Evolutionary conservation across 2,888 invertebrate species (phyloP), one percentile per base, ranked within the genome.

Genomic region (Oxycera nigricornis): DNA sequence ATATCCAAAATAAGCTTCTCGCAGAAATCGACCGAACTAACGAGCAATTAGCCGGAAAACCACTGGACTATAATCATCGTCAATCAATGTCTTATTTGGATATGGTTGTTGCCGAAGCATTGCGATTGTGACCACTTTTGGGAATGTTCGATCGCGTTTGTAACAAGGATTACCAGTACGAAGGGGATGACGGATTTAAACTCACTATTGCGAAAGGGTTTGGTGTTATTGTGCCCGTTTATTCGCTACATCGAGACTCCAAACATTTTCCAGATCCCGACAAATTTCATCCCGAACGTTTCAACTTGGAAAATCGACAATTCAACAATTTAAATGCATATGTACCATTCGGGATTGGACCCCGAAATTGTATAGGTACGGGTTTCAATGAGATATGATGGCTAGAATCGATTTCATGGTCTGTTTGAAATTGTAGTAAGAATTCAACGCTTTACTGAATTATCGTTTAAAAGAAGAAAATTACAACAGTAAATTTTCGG

Each of bases 41-140:
- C 1, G 77, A 74, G 0, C 84, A 83, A 41, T 24, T 77, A 0
- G 82, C 82, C 24, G 81, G 83, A 0, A 86, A 84, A 2, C 84
- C 83, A 20, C 81, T 89, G 0, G 86, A 84, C 61, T 90, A 89
- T 76, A 88, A 87, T 31, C 83, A 84, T 1, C 81, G 90, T 0
- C 84, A 87, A 74, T 85, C 83, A 30, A 87, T 90, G 88, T 85
- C 85, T 22, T 90, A 90, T 75, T 80, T 90, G 84, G 90, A 90
- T 73, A 89, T 89, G 89, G 88, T 90, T 0, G 80, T 90, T 0
- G 88, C 88, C 79, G 89, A 89, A 79, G 74, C 85, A 0, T 79
- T 89, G 3, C 81, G 89, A 11, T 80, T 81, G 65, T 89, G 88
- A 88, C 82, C 88, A 0, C 82, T 87, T 0, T 85, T 80, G 0